Percentiles rank a stretch among this genome's conserved stretches.
Evolutionary conservation across 2,888 invertebrate species (phyloP).

Genomic region (Chrysodeixis includens): DNA sequence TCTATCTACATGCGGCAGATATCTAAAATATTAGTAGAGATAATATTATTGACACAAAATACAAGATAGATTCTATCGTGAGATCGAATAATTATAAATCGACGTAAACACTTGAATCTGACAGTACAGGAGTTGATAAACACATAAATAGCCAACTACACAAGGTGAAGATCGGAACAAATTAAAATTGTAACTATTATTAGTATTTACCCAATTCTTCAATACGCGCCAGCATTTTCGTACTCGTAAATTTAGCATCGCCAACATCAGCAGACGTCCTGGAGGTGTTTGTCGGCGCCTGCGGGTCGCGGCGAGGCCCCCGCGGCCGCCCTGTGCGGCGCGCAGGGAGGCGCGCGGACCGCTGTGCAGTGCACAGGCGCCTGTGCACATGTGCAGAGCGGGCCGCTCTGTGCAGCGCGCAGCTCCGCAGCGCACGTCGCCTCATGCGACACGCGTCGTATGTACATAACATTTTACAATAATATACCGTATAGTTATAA

Average conservation of each 20-base stretch:
- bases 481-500: conserved; percentile 71
- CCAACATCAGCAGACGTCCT: conserved; percentile 27
- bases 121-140: conserved; percentile 9
- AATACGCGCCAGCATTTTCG: conserved; percentile 38
- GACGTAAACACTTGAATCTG: conserved; percentile 13
- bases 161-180: conserved; percentile 18
- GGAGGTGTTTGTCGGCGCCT: background rate
- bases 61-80: conserved; percentile 6
- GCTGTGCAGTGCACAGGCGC: conserved; percentile 3
- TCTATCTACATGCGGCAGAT: conserved; percentile 11
- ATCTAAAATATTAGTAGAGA: conserved; percentile 11
- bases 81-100: conserved; percentile 8
- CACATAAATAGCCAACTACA: conserved; percentile 23
- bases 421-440: conserved; percentile 29
- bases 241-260: conserved; percentile 43
- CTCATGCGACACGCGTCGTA: conserved; percentile 57
- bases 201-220: conserved; percentile 55
- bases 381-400: background rate
- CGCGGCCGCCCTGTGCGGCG: conserved; percentile 9
- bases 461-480: conserved; percentile 69
- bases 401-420: background rate
- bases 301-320: background rate
- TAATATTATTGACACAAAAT: conserved; percentile 22
- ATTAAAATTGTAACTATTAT: conserved; percentile 40
- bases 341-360: background rate